Conservation (phyloP, 2,888 invertebrate genomes). For the Meiosimyza decipiens region DNA sequence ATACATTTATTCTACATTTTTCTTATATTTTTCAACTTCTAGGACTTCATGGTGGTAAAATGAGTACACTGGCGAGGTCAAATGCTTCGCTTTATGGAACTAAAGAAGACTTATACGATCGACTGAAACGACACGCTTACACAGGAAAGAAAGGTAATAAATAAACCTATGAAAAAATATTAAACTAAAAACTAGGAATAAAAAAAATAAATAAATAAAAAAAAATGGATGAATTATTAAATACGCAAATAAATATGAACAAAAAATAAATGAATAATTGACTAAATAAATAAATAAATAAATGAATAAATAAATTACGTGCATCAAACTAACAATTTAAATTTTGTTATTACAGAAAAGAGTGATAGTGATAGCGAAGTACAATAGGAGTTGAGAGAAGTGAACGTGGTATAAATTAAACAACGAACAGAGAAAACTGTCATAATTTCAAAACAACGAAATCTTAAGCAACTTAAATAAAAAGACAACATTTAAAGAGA, state of each 20-base stretch:
- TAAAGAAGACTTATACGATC: constrained; percentile 94
- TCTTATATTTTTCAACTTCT: not conserved
- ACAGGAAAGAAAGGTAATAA: constrained; percentile 89
- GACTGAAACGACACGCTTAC: constrained; percentile 94
- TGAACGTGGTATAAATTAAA: not conserved
- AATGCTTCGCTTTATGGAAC: constrained; percentile 95
- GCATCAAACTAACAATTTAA: constrained; percentile 9
- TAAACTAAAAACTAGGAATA: constrained; percentile 6
- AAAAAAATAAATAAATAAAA: too few relatives aligned
- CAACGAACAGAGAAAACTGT: constrained; percentile 13
- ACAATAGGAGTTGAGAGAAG: constrained; percentile 71
- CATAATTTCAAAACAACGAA: not conserved
- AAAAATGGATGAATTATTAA: too few relatives aligned
- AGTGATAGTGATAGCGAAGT: constrained; percentile 95
- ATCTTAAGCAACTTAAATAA: not conserved
- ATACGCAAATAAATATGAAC: not conserved
- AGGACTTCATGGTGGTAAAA: constrained; percentile 86
- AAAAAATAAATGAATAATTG: constrained; percentile 10
- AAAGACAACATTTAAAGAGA: not conserved
- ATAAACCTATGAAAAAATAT: not conserved
- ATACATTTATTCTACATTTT: too few relatives aligned
- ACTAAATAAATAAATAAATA: too few relatives aligned
- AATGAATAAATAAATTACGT: not conserved
- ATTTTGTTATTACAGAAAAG: constrained; percentile 77
- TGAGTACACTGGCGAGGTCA: constrained; percentile 92